Evolutionary conservation across 2,113 vertebrate species (phyloP).

Genomic region (Ciconia maguari): DNA sequence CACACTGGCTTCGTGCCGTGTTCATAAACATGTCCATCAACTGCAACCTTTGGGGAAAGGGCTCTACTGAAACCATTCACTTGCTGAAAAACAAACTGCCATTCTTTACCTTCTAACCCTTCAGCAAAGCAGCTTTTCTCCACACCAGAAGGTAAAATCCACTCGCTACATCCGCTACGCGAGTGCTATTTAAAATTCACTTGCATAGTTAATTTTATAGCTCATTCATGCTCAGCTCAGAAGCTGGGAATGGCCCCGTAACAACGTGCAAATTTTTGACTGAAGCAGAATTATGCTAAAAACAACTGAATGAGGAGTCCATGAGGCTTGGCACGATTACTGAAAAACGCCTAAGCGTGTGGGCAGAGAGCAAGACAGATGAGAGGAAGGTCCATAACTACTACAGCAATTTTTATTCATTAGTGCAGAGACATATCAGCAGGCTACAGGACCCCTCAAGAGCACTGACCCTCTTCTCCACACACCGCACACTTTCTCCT

Average conservation of each 20-base stretch:
- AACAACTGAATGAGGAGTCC: background rate
- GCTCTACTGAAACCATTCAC: background rate
- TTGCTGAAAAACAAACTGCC: constrained; percentile 1
- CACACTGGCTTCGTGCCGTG: background rate
- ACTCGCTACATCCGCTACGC: background rate
- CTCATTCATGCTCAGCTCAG: background rate
- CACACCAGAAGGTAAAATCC: background rate
- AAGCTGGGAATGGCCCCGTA: background rate
- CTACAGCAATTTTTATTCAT: background rate
- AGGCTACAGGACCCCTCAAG: background rate
- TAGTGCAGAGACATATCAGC: background rate
- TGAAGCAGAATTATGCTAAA: background rate
- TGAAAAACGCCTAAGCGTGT: background rate
- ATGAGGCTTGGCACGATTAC: background rate
- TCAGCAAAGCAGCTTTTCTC: background rate
- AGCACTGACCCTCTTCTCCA: background rate
- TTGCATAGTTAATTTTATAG: background rate
- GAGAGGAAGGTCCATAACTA: background rate
- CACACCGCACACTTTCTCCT: background rate
- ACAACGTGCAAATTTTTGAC: background rate
- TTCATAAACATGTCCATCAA: constrained; percentile 9
- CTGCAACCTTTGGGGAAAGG: background rate
- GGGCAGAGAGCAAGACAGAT: background rate
- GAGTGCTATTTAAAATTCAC: background rate
- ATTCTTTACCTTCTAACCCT: background rate